Base-by-base conservation (phyloP, 2,888 invertebrate genomes). In the Acrobasis suavella region DNA sequence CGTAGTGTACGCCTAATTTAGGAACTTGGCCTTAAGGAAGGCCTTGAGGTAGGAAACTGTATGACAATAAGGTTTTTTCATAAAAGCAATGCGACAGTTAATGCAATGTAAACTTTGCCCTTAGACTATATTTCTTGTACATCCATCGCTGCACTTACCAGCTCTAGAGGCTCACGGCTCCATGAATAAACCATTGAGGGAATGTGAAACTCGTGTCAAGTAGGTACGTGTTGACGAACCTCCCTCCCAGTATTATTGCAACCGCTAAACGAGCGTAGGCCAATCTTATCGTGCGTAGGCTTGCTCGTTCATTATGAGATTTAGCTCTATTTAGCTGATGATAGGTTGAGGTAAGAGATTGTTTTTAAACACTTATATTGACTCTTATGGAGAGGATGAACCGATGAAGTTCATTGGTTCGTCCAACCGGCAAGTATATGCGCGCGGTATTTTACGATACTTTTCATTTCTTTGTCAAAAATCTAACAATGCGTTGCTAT, bases 161-260 rank as follows among this genome's bases (percentile, higher is more conserved):
- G 66, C 67, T 65, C 68, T 72, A 79, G 77, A 74, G 79, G 74
- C 74, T 76, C 73, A 74, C 68, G 69, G 71, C 71, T 65, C 75
- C 70, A 86, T 86, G 86, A 85, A 86, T 86, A 85, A 86, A 86
- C 83, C 86, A 87, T 85, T 67, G 73, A 66, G 68, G 72, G 81
- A 83, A 86, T 86, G 86, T 84, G 84, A 83, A 82, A 79, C 82
- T 80, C 83, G 71, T 85, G 86, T 87, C 82, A 78, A 85, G 83
- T 74, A 78, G 66, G 74, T 76, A 70, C 76, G 74, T 82, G 83
- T 85, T 85, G 83, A 86, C 78, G 76, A 80, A 81, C 74, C 79
- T 74, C 71, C 74, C 79, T 74, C 71, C 65, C 73, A 64, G 68
- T 73, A 71, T 76, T 74, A 77, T 72, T 73, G 69, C 71, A 68